Evolutionary conservation across 2,797 vertebrate species (phyloP), one percentile per base, ranked within the genome.

Genomic region (Betta splendens): DNA sequence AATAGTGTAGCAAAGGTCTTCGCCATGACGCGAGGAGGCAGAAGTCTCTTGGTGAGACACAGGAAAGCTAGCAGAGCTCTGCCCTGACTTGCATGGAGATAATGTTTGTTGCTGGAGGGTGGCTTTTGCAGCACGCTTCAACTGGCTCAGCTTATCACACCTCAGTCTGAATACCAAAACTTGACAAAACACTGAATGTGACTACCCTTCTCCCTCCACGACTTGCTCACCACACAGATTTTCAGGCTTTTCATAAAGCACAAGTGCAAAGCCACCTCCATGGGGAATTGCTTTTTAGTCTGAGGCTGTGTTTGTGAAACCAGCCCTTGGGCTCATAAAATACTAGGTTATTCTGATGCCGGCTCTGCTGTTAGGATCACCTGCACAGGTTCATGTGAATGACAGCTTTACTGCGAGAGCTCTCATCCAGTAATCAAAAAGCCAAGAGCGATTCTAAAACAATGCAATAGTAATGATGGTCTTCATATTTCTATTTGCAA

Each of bases 31-130:
- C 79, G 62, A 83, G 68, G 45, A 57, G 78, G 60, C 43, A 35
- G 57, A 56, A 58, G 46, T 10, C 60, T 58, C 51, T 23, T 18
- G 64, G 50, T 17, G 4, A 65, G 65, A 67, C 46, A 50, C 64
- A 77, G 75, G 63, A 81, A 79, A 31, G 69, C 72, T 65, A 75
- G 75, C 47, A 32, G 62, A 67, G 68, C 79, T 75, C 59, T 92
- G 92, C 72, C 89, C 83, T 68, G 85, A 89, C 91, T 88, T 91
- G 92, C 85, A 77, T 77, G 69, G 66, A 50, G 79, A 77, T 83
- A 80, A 83, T 85, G 80, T 70, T 44, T 18, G 58, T 72, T 70
- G 84, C 90, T 77, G 23, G 66, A 83, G 87, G 89, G 79, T 77
- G 83, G 58, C 83, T 88, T 85, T 89, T 84, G 71, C 72, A 62